Conservation (phyloP, 2,113 vertebrate genomes). For the Siniperca knerii region DNA sequence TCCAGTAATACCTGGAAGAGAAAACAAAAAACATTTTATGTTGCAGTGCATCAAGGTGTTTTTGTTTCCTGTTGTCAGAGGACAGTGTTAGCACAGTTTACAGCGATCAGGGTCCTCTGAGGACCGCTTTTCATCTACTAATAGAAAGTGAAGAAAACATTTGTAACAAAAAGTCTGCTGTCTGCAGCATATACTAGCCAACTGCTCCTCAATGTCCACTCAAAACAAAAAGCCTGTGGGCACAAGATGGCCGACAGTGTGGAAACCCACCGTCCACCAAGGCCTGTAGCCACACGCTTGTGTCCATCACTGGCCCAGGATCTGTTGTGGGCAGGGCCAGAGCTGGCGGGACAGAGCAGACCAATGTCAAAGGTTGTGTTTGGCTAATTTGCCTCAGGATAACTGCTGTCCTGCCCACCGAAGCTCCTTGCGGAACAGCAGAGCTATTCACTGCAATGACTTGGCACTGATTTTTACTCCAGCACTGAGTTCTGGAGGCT, state of each 20-base stretch:
- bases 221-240: constrained; percentile 23
- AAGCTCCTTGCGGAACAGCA: constrained; percentile 39
- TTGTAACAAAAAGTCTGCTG: not conserved
- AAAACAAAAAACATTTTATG: not conserved
- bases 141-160: not conserved
- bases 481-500: not conserved
- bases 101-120: not conserved
- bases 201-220: not conserved
- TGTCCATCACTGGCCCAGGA: constrained; percentile 42
- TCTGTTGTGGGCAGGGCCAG: constrained; percentile 17
- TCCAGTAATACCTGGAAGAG: not conserved
- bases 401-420: constrained; percentile 4
- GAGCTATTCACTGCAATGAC: constrained; percentile 10
- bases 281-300: not conserved
- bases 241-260: constrained; percentile 24
- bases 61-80: not conserved
- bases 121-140: not conserved
- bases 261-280: constrained; percentile 20
- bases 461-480: not conserved
- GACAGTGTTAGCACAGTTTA: not conserved
- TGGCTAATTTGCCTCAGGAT: constrained; percentile 45
- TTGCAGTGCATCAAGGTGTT: not conserved
- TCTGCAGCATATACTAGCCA: not conserved
- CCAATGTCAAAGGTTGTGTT: constrained; percentile 60
- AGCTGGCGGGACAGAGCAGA: constrained; percentile 25